A percentile compares a stretch with the other conserved stretches of the same genome.
These are phyloP conservation scores for Paragorgia papillata DNA, from an alignment of 92 coral and sea anemone genomes.

Conservation along the genomic window DNA sequence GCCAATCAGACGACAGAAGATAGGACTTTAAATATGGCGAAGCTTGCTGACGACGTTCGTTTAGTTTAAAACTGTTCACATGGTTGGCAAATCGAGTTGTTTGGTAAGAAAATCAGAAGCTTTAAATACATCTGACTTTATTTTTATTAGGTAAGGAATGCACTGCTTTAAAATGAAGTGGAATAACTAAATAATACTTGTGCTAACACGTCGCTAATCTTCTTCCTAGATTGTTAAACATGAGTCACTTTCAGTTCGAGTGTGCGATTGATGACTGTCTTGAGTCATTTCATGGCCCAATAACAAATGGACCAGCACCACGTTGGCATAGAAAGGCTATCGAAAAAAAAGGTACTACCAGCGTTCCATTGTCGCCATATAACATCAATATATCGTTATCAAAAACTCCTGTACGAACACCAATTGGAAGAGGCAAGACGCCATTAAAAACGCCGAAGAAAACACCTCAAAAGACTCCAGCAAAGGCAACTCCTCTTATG, in stretches of 20 bases:
- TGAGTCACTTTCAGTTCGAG: conserved; percentile 91
- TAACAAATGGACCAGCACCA: conserved; percentile 78
- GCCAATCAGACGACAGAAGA: conserved; percentile 29
- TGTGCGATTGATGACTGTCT: conserved; percentile 85
- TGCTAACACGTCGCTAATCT: background rate
- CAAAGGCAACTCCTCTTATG: conserved; percentile 59
- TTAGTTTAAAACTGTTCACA: background rate
- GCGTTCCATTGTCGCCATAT: conserved; percentile 52
- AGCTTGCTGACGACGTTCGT: background rate
- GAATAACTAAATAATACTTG: background rate
- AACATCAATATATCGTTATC: conserved; percentile 48
- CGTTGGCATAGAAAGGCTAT: conserved; percentile 91
- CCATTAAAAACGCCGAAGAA: conserved; percentile 70
- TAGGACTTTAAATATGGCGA: conserved; percentile 44
- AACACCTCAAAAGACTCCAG: conserved; percentile 59
- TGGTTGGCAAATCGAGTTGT: background rate
- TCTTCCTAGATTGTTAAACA: conserved; percentile 10
- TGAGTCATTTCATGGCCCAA: conserved; percentile 81
- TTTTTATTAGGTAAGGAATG: background rate
- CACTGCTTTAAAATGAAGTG: background rate
- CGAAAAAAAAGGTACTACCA: conserved; percentile 35
- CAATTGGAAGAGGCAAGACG: conserved; percentile 55
- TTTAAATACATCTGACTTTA: background rate
- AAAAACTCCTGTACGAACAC: conserved; percentile 58
- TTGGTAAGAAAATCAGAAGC: background rate